A percentile compares a stretch with the other conserved stretches of the same genome.
Evolutionary conservation across 2,113 vertebrate species (phyloP).

Genomic region (Andinoacara biseriatus): DNA sequence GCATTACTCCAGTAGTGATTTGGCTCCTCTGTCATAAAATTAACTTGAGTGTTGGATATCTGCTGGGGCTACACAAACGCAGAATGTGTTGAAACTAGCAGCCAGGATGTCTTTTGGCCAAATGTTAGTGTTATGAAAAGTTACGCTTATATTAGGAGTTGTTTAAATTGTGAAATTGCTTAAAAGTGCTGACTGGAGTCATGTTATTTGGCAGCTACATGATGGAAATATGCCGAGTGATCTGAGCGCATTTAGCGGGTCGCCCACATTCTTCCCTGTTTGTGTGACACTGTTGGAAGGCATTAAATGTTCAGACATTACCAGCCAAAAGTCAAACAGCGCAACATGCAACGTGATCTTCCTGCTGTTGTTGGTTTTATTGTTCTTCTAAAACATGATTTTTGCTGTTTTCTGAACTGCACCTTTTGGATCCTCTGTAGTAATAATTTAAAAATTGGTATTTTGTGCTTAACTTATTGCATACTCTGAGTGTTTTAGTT

Average conservation of each 20-base stretch:
- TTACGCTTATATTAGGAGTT: background rate
- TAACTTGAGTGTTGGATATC: background rate
- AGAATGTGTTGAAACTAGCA: background rate
- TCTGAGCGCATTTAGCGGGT: background rate
- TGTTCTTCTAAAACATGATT: background rate
- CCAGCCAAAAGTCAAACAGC: background rate
- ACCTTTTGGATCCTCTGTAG: background rate
- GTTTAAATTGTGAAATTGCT: background rate
- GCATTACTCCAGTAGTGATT: background rate
- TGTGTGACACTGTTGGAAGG: background rate
- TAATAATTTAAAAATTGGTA: background rate
- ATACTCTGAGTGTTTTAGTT: background rate
- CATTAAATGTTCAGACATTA: background rate
- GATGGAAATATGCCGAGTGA: background rate
- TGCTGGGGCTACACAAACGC: background rate
- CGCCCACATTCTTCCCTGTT: background rate
- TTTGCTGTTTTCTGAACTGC: background rate
- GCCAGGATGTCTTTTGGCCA: background rate
- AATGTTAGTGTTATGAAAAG: background rate
- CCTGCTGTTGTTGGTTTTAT: background rate
- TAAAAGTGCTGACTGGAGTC: background rate
- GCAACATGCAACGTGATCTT: background rate
- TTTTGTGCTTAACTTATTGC: background rate
- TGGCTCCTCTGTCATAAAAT: background rate
- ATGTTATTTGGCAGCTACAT: background rate